Evolutionary conservation across 2,888 invertebrate species (phyloP), one percentile per base, ranked within the genome.

Genomic region (Timandra comae): DNA sequence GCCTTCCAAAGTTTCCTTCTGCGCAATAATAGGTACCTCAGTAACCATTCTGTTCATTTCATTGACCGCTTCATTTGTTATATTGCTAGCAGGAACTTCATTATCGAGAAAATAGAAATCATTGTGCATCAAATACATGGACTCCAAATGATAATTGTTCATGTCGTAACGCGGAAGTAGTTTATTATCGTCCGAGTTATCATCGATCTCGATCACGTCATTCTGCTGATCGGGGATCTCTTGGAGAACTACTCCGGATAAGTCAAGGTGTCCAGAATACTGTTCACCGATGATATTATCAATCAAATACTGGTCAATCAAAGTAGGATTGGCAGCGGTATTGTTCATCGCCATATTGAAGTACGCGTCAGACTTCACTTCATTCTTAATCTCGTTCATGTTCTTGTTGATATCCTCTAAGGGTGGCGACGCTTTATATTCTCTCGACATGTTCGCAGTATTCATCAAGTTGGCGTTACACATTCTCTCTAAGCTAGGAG

Each of bases 191-290:
- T 85, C 84, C 0, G 85, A 85, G 43, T 82, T 85, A 35, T 85
- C 85, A 27, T 85, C 85, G 8, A 85, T 85, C 51, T 85, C 85
- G 35, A 85, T 85, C 1, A 85, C 78, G 32, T 84, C 84, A 22
- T 66, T 79, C 42, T 79, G 78, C 12, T 72, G 72, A 2, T 73
- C 76, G 0, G 71, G 52, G 7, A 70, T 65, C 13, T 76, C 79
- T 7, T 77, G 73, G 3, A 82, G 43, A 0, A 72, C 71, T 0
- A 72, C 70, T 1, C 64, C 56, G 1, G 82, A 67, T 2, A 84
- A 45, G 38, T 84, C 85, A 43, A 84, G 43, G 19, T 81, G 79
- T 0, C 68, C 63, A 0, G 72, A 43, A 42, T 81, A 85, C 41
- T 79, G 79, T 13, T 82, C 84, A 1, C 80, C 81, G 19, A 80